Evolutionary conservation across 2,888 invertebrate species (phyloP), one percentile per base, ranked within the genome.

Genomic region (Endomychus coccineus): DNA sequence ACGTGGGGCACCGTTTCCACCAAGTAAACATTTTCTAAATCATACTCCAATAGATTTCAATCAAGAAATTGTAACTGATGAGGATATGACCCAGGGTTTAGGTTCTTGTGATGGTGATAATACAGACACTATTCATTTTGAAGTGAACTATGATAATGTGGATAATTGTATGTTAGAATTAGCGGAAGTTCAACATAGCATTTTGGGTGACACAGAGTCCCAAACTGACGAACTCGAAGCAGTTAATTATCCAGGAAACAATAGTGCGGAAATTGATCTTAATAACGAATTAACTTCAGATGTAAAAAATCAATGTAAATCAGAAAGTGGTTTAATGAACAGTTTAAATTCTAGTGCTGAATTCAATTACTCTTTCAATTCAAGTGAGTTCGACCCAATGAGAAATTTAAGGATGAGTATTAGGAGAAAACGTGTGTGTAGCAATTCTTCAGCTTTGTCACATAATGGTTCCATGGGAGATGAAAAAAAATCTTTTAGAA

Each of bases 1-100:
- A 58, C 72, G 77, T 50, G 71, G 78, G 47, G 68, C 73, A 37
- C 52, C 60, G 29, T 57, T 52, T 41, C 50, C 53, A 43, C 44
- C 42, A 30, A 49, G 45, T 35, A 52, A 49, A 39, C 44, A 42
- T 39, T 4, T 10, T 22, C 19, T 23, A 11, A 28, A 12, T 19
- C 22, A 16, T 28, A 21, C 34, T 14, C 29, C 22, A 48, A 17
- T 43, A 44, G 31, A 31, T 42, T 22, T 42, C 27, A 39, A 43
- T 15, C 30, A 17, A 15, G 36, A 40, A 17, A 38, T 45, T 33
- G 42, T 23, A 22, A 17, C 25, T 15, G 16, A 42, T 27, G 49
- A 48, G 53, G 62, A 64, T 58, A 64, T 66, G 63, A 65, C 64
- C 52, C 61, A 63, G 46, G 63, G 64, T 50, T 59, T 59, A 34